Conservation (phyloP, 2,113 vertebrate genomes). For the Tauraco erythrolophus region DNA sequence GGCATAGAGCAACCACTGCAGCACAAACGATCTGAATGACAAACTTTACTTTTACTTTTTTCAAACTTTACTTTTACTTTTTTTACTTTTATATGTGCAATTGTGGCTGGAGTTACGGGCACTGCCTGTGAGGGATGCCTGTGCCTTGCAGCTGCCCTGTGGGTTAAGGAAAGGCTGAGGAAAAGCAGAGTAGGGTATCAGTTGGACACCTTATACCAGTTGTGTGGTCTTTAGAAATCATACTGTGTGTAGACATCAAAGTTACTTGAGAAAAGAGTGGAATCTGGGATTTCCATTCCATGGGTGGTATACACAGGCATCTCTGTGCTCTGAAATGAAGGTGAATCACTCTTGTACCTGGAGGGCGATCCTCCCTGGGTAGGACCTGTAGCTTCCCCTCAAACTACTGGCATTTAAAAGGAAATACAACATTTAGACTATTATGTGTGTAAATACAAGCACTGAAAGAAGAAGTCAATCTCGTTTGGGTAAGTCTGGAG, state of each 20-base stretch:
- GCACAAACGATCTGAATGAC: not conserved
- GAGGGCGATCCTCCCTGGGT: not conserved
- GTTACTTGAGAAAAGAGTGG: not conserved
- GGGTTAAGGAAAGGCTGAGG: not conserved
- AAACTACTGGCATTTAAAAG: not conserved
- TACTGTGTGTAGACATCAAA: not conserved
- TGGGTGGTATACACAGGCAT: not conserved
- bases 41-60: not conserved
- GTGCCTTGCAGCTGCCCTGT: not conserved
- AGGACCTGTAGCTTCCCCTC: not conserved
- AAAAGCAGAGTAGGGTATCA: not conserved
- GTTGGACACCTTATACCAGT: not conserved
- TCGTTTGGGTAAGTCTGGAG: accelerated
- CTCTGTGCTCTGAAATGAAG: not conserved
- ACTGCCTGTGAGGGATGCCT: not conserved
- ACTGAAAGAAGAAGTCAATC: not conserved
- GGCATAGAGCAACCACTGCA: not conserved
- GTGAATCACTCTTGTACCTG: not conserved
- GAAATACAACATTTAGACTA: not conserved
- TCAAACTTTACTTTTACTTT: not conserved
- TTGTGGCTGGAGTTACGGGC: not conserved
- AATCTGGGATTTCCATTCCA: not conserved
- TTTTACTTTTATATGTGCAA: not conserved
- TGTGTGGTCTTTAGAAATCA: not conserved
- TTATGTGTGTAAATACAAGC: not conserved